Conservation (phyloP, 2,888 invertebrate species). For the Cetonia aurata region DNA sequence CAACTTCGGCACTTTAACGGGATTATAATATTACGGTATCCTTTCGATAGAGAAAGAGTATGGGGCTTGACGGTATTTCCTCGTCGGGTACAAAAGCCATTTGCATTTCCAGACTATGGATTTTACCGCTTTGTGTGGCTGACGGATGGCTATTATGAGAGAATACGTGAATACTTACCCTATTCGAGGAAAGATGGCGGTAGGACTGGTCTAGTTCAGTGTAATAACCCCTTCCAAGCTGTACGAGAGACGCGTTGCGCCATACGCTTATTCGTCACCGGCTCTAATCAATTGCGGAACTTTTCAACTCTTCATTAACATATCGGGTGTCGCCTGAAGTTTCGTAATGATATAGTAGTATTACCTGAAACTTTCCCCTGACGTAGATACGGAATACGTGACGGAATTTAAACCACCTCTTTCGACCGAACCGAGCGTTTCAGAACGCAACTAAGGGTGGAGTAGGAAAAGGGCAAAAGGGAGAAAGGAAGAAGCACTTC, state of each 20-base stretch:
- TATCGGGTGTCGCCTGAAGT: conserved; percentile 49
- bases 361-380: conserved; percentile 47
- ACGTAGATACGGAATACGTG: neutral
- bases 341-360: conserved; percentile 49
- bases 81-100: conserved; percentile 49
- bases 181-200: conserved; percentile 27
- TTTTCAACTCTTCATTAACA: conserved; percentile 54
- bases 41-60: conserved; percentile 51
- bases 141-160: conserved; percentile 53
- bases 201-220: conserved; percentile 10
- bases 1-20: conserved; percentile 52
- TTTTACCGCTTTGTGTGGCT: conserved; percentile 49
- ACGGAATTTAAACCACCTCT: conserved; percentile 27
- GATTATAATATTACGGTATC: conserved; percentile 56
- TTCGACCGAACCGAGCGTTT: neutral
- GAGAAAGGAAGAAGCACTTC: conserved; percentile 6
- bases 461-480: neutral
- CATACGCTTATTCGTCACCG: neutral
- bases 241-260: neutral
- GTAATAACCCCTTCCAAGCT: neutral
- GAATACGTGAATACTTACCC: conserved; percentile 51
- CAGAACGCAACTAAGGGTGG: conserved; percentile 1
- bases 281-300: conserved; percentile 53
- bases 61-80: conserved; percentile 13
- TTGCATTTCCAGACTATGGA: conserved; percentile 54